Percentiles rank a stretch among this genome's conserved stretches.
phyloP scores from a whole-genome alignment of 2,888 invertebrate genomes.

The Charanyca ferruginea region DNA sequence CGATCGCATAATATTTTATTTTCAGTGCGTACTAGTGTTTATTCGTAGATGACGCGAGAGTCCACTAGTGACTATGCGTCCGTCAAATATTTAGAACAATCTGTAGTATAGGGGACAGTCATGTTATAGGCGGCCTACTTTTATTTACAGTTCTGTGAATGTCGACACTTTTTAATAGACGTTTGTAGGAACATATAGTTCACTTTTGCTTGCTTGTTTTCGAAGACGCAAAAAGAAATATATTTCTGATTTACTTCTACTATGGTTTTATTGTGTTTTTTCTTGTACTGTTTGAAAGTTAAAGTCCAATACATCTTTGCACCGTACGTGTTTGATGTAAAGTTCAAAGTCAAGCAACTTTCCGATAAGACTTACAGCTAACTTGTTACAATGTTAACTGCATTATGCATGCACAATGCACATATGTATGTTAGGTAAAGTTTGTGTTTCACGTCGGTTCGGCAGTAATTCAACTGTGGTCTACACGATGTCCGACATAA shows the following conservation, averaged over 20 bases:
- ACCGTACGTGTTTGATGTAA: conserved; percentile 12
- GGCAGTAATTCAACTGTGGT: conserved; percentile 54
- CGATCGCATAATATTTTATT: conserved; percentile 89
- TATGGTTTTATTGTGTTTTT: neutral
- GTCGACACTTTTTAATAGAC: neutral
- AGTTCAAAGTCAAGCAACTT: conserved; percentile 53
- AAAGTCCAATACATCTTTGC: conserved; percentile 22
- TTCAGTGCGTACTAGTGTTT: conserved; percentile 87
- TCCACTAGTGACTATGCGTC: conserved; percentile 66
- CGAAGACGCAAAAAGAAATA: neutral
- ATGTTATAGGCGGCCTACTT: conserved; percentile 40
- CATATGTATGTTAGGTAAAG: conserved; percentile 38
- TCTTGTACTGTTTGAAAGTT: conserved; percentile 17
- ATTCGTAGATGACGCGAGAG: conserved; percentile 82
- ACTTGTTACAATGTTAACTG: conserved; percentile 40
- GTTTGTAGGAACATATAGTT: neutral
- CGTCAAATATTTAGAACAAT: conserved; percentile 75
- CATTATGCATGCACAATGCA: conserved; percentile 47
- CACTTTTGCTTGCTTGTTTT: conserved; percentile 7
- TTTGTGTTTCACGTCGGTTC: conserved; percentile 44
- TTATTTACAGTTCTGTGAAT: conserved; percentile 32
- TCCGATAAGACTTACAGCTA: conserved; percentile 30
- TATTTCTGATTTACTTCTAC: neutral
- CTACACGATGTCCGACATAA: conserved; percentile 51
- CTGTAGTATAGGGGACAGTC: conserved; percentile 60